Conservation (phyloP, 2,888 invertebrate species). For the Microplitis manilae region DNA sequence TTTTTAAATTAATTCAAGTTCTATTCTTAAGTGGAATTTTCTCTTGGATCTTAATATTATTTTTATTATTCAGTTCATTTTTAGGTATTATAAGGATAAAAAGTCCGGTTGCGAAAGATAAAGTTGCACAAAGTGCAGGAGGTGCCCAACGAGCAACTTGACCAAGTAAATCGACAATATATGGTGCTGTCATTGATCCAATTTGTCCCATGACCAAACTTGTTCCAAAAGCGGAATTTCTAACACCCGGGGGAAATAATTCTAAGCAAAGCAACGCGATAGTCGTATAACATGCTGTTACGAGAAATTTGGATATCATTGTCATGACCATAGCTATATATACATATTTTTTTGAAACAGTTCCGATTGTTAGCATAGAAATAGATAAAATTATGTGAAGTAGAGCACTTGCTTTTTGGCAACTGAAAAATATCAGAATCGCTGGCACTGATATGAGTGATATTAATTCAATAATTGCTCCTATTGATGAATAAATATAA, state of each 20-base stretch:
- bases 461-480: background rate
- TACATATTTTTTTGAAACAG: background rate
- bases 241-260: background rate
- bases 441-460: background rate
- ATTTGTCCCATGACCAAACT: background rate
- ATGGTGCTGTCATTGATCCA: background rate
- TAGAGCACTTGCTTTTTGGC: background rate
- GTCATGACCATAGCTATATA: background rate
- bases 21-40: too few species aligned
- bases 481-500: background rate
- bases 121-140: background rate
- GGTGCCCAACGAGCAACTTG: background rate
- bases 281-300: background rate
- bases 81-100: background rate
- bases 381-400: background rate
- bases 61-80: too few species aligned
- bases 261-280: background rate
- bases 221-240: slow-evolving; percentile 74
- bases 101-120: background rate
- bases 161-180: background rate
- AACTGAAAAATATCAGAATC: background rate
- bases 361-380: background rate
- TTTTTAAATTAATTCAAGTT: too few species aligned
- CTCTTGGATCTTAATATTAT: too few species aligned
- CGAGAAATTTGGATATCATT: background rate